These are phyloP conservation scores for Endomychus coccineus DNA, from an alignment of 2,888 invertebrate species.

Conservation along the genomic window DNA sequence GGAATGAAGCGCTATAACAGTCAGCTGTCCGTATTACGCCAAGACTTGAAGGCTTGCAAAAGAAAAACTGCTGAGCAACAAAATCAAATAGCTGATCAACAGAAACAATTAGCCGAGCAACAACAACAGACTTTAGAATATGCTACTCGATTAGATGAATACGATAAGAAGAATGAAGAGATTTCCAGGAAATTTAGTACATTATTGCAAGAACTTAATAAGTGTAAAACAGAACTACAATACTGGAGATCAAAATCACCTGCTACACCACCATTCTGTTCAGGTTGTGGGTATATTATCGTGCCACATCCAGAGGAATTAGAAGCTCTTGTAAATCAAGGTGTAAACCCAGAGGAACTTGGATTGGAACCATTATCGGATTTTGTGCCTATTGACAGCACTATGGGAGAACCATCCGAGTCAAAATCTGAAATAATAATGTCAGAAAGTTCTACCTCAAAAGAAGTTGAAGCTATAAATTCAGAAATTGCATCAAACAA, in stretches of 20 bases:
- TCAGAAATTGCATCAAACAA: too few relatives aligned
- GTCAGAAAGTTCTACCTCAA: too few relatives aligned
- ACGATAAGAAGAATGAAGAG: conserved; percentile 86
- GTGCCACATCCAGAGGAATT: conserved; percentile 53
- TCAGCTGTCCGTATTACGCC: conserved; percentile 69
- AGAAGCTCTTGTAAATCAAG: conserved; percentile 52
- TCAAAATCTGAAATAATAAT: too few relatives aligned
- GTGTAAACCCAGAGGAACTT: conserved; percentile 38
- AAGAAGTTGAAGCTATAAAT: too few relatives aligned
- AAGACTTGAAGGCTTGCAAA: conserved; percentile 72
- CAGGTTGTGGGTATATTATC: conserved; percentile 62
- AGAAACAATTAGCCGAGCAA: conserved; percentile 63
- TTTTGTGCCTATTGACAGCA: conserved; percentile 12
- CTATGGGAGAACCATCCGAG: too few relatives aligned
- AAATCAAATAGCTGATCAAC: conserved; percentile 73
- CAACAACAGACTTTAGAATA: conserved; percentile 72
- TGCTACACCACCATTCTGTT: conserved; percentile 63
- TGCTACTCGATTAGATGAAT: conserved; percentile 77
- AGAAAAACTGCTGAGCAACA: conserved; percentile 78
- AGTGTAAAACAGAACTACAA: conserved; percentile 85
- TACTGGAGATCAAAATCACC: conserved; percentile 88
- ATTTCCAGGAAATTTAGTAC: conserved; percentile 84
- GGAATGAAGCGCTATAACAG: conserved; percentile 85
- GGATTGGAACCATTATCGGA: conserved; percentile 30
- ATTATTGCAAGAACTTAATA: conserved; percentile 78